Conservation (phyloP, 2,797 vertebrate species). For the Coregonus ussuriensis region DNA sequence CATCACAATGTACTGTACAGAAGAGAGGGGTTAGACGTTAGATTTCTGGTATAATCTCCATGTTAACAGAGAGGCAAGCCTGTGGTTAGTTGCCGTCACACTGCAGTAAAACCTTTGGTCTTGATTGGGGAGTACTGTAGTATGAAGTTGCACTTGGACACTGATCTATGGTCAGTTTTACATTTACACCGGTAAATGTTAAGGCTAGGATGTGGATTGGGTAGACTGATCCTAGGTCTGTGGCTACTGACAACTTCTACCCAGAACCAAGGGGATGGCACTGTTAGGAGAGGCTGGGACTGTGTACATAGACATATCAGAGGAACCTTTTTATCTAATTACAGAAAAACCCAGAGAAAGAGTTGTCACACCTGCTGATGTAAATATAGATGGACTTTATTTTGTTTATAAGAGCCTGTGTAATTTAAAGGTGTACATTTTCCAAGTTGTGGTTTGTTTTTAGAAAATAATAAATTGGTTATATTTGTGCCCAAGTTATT, state of each 20-base stretch:
- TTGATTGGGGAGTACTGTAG: neutral
- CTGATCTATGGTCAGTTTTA: constrained; percentile 7
- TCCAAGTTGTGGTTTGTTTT: constrained; percentile 71
- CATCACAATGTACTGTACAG: neutral
- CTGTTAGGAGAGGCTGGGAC: neutral
- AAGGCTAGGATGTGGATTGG: neutral
- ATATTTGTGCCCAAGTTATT: constrained; percentile 1
- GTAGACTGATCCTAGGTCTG: neutral
- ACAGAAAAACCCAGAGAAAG: constrained; percentile 3
- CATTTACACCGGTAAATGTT: too few relatives aligned
- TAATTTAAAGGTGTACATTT: constrained; percentile 97
- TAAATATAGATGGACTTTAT: constrained; percentile 99
- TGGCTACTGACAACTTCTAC: neutral
- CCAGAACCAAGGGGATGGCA: neutral
- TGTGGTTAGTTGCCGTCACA: constrained; percentile 5
- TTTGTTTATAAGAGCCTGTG: constrained; percentile 94
- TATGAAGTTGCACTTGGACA: neutral
- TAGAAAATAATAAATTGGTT: constrained; percentile 75
- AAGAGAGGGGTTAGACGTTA: neutral
- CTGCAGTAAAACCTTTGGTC: constrained; percentile 5
- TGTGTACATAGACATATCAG: constrained; percentile 33
- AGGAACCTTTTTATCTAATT: constrained; percentile 52
- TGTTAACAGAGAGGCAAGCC: neutral
- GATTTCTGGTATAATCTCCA: neutral
- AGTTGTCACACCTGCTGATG: constrained; percentile 76